Evolutionary conservation across 2,888 invertebrate species (phyloP).

Genomic region (Agrotis puta): DNA sequence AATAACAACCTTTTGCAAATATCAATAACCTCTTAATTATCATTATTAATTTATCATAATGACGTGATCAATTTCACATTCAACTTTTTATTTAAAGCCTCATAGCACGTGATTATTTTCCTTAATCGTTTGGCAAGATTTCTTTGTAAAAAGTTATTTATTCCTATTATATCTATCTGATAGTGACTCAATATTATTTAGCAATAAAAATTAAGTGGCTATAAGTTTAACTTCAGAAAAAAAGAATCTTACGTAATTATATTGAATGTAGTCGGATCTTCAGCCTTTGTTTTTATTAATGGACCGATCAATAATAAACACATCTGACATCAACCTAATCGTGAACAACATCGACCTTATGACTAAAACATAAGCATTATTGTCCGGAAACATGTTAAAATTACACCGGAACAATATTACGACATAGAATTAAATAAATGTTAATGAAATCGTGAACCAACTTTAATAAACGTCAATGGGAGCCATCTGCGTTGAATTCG

Average conservation of each 20-base stretch:
- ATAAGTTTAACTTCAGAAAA: neutral
- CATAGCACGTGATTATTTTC: neutral
- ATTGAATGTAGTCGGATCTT: neutral
- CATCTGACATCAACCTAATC: neutral
- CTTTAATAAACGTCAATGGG: constrained; percentile 34
- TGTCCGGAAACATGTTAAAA: constrained; percentile 51
- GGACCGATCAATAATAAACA: neutral
- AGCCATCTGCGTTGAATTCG: constrained; percentile 41
- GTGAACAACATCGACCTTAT: constrained; percentile 17
- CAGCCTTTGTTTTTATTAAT: constrained; percentile 9
- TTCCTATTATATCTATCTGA: too few species aligned
- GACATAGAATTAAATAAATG: constrained; percentile 32
- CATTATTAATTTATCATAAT: constrained; percentile 4
- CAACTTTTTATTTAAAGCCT: constrained; percentile 7
- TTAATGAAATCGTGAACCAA: constrained; percentile 62
- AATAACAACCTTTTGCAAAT: neutral
- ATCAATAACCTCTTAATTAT: constrained; percentile 28
- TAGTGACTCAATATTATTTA: neutral
- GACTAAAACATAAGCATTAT: constrained; percentile 31
- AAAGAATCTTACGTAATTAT: neutral
- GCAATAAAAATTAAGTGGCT: neutral
- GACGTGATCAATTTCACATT: neutral
- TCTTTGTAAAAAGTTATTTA: neutral
- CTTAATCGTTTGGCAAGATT: neutral
- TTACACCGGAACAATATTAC: constrained; percentile 61